phyloP scores from a whole-genome alignment of 2,888 invertebrate species.

The Cantharis flavilabris region DNA sequence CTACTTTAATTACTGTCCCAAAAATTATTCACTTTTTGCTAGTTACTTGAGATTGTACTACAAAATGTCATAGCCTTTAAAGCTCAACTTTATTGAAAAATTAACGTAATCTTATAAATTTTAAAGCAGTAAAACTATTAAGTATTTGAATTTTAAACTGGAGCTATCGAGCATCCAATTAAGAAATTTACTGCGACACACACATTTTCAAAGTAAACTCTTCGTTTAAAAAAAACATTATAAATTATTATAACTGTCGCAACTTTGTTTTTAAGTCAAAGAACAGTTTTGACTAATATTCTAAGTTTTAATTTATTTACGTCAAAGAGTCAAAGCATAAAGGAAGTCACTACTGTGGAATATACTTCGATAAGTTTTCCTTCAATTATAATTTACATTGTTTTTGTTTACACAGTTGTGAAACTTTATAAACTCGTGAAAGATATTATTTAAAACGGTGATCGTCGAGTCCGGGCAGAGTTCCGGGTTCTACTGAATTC shows the following conservation, averaged over 20 bases:
- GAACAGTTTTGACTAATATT: background rate
- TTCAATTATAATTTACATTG: conserved; percentile 6
- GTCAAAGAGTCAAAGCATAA: conserved; percentile 1
- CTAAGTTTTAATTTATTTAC: background rate
- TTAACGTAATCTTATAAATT: background rate
- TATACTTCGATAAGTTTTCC: conserved; percentile 17
- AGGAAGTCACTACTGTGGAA: conserved; percentile 13
- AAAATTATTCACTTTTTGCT: conserved; percentile 10
- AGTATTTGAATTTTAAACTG: background rate
- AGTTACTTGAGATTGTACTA: background rate
- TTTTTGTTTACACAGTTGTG: conserved; percentile 7
- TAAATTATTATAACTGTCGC: background rate
- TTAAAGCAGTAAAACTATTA: background rate
- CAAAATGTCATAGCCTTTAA: background rate
- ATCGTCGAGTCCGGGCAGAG: conserved; percentile 17
- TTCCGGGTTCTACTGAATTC: conserved; percentile 28
- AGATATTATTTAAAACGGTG: conserved; percentile 6
- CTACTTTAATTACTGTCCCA: conserved; percentile 5
- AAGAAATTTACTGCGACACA: background rate
- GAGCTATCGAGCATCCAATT: background rate
- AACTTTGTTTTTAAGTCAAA: background rate
- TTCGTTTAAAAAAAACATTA: background rate
- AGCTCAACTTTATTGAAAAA: background rate
- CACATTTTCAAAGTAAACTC: background rate
- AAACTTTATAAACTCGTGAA: conserved; percentile 14